phyloP scores from a whole-genome alignment of 1,140 invertebrate species.

The Dendrolimus kikuchii region DNA sequence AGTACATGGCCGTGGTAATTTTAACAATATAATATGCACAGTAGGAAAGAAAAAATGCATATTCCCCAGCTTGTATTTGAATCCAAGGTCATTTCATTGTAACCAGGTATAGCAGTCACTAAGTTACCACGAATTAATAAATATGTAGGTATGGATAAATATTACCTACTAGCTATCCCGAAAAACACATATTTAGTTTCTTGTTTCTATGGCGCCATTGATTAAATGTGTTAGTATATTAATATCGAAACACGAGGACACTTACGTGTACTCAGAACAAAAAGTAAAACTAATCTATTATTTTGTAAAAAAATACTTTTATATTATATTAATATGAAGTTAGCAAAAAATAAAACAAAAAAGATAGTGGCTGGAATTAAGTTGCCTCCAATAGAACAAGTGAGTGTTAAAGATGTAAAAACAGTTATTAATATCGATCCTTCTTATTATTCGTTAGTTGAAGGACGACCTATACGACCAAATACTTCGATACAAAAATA shows the following conservation, averaged over 20 bases:
- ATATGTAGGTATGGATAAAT: too few species aligned
- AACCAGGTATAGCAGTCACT: too few species aligned
- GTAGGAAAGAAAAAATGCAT: too few species aligned
- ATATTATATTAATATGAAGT: slow-evolving; percentile 29
- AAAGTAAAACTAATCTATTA: too few species aligned
- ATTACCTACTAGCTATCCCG: too few species aligned
- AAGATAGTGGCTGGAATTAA: slow-evolving; percentile 35
- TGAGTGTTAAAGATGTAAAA: slow-evolving; percentile 33
- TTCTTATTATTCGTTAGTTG: slow-evolving; percentile 74
- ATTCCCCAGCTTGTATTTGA: too few species aligned
- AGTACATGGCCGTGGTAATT: neutral
- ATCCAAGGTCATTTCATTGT: too few species aligned
- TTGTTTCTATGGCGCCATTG: slow-evolving; percentile 48
- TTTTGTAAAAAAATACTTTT: slow-evolving; percentile 8
- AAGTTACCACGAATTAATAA: too few species aligned
- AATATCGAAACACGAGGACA: neutral
- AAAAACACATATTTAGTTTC: neutral
- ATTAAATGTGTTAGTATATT: slow-evolving; percentile 13
- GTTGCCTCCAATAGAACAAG: slow-evolving; percentile 42
- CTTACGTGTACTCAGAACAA: too few species aligned
- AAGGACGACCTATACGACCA: slow-evolving; percentile 70
- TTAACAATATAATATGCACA: too few species aligned
- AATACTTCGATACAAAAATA: slow-evolving; percentile 71
- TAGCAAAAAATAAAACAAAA: slow-evolving; percentile 24
- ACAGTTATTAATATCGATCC: slow-evolving; percentile 76